Evolutionary conservation across 1,140 invertebrate genomes (phyloP).

Genomic region (Drosophila athabasca): DNA sequence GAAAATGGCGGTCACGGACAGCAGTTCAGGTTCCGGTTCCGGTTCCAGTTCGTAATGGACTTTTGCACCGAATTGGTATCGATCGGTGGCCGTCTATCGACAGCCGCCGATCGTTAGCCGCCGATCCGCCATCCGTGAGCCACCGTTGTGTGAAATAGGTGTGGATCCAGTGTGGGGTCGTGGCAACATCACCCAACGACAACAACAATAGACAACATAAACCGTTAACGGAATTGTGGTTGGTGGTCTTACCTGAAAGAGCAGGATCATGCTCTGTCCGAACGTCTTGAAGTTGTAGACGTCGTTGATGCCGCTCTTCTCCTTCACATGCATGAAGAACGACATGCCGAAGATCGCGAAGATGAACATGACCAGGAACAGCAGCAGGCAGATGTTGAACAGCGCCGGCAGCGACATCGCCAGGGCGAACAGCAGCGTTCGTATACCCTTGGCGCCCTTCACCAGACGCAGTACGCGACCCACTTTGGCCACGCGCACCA

Average conservation of each 20-base stretch:
- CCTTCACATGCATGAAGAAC: constrained; percentile 99
- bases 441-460: constrained; percentile 98
- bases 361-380: constrained; percentile 99
- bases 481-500: constrained; percentile 98
- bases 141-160: background rate
- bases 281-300: constrained; percentile 99
- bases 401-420: constrained; percentile 99
- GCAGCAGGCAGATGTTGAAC: constrained; percentile 98
- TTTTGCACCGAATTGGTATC: no score
- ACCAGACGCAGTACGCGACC: constrained; percentile 98
- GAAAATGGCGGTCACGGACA: constrained; percentile 23
- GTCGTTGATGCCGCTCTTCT: constrained; percentile 96
- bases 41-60: background rate
- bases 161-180: constrained; percentile 24
- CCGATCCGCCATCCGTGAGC: no score
- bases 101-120: no score
- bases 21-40: constrained; percentile 16
- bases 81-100: no score
- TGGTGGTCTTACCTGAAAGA: constrained; percentile 92
- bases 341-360: constrained; percentile 99
- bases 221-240: constrained; percentile 82
- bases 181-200: constrained; percentile 84
- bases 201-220: constrained; percentile 84
- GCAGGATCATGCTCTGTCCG: constrained; percentile 97
- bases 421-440: constrained; percentile 97